Conservation (phyloP, 1,140 invertebrate species). For the Maniola jurtina region DNA sequence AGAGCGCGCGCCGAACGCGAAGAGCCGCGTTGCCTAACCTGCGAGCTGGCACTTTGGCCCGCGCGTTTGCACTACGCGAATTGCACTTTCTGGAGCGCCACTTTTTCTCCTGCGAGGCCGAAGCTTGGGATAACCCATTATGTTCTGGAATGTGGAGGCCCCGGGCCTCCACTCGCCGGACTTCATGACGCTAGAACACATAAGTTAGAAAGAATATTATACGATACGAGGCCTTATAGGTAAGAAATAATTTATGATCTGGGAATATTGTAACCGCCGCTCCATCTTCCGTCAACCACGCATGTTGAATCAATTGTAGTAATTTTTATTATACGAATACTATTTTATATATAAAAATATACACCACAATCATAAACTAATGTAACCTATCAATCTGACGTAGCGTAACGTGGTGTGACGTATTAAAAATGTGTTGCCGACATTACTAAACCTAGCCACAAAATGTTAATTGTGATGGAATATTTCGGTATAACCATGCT, state of each 20-base stretch:
- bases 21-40: conserved; percentile 90
- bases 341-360: too few species aligned
- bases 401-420: too few species aligned
- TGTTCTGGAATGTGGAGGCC: conserved; percentile 88
- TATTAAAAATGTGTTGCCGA: too few species aligned
- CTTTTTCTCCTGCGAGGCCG: conserved; percentile 80
- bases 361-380: too few species aligned
- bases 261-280: too few species aligned
- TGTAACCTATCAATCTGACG: too few species aligned
- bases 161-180: conserved; percentile 87
- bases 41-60: conserved; percentile 86
- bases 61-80: conserved; percentile 87
- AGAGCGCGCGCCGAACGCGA: conserved; percentile 84
- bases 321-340: too few species aligned
- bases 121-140: conserved; percentile 83
- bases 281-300: too few species aligned
- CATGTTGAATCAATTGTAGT: too few species aligned
- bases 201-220: conserved; percentile 85
- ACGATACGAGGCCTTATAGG: conserved; percentile 85
- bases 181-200: conserved; percentile 85
- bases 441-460: too few species aligned
- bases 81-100: conserved; percentile 89
- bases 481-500: background rate
- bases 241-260: conserved; percentile 23
- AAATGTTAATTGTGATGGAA: too few species aligned